phyloP scores from a whole-genome alignment of 2,113 vertebrate genomes.

The Progne subis region DNA sequence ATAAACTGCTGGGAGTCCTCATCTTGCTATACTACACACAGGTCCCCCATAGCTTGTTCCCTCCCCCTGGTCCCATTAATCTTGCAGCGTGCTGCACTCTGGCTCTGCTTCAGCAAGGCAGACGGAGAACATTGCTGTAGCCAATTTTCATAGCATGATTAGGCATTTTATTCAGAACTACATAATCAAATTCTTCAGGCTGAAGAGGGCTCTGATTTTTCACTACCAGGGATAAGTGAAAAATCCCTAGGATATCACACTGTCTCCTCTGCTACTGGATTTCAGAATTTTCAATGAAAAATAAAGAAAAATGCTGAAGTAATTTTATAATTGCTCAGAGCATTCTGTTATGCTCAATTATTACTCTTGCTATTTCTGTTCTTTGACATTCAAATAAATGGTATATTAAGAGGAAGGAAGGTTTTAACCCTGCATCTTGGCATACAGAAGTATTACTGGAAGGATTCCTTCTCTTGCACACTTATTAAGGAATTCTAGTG shows the following conservation, averaged over 20 bases:
- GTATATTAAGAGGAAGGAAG: neutral
- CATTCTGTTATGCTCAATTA: neutral
- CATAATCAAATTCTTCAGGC: neutral
- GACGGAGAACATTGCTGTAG: neutral
- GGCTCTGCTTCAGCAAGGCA: neutral
- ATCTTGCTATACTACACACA: neutral
- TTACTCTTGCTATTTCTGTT: neutral
- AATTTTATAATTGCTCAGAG: neutral
- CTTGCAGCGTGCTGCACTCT: neutral
- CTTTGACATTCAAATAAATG: neutral
- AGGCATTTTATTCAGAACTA: slow-evolving; percentile 8
- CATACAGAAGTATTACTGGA: neutral
- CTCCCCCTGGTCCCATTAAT: neutral
- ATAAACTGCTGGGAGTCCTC: neutral
- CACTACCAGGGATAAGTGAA: neutral
- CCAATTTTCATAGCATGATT: neutral
- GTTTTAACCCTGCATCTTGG: neutral
- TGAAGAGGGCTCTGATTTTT: neutral
- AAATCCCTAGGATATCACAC: neutral
- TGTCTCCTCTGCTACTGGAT: neutral
- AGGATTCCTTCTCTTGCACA: neutral
- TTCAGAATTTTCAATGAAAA: neutral
- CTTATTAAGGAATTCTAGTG: neutral
- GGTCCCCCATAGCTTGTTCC: neutral
- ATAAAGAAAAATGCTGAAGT: neutral